These are phyloP conservation scores for Sarcophilus harrisii DNA, from an alignment of 2,797 vertebrate genomes.

Conservation along the genomic window DNA sequence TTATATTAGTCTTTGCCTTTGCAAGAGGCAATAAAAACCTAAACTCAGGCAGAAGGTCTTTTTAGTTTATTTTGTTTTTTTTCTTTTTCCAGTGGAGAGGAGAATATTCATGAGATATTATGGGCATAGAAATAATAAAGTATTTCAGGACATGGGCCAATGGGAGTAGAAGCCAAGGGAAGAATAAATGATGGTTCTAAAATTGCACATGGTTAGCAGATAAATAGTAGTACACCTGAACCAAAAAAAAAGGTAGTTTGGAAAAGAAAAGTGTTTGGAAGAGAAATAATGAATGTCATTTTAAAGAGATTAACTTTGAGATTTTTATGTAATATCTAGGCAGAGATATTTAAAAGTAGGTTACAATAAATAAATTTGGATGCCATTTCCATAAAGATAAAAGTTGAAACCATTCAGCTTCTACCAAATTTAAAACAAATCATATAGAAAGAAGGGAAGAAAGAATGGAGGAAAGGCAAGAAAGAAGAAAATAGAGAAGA, in stretches of 20 bases:
- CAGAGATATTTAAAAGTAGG: neutral
- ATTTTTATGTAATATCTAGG: neutral
- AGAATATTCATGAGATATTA: neutral
- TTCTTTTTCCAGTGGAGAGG: neutral
- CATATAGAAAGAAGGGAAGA: neutral
- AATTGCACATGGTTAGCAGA: neutral
- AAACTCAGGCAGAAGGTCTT: neutral
- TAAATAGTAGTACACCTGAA: neutral
- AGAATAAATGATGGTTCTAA: neutral
- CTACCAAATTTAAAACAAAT: neutral
- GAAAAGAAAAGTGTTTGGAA: neutral
- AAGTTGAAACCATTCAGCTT: neutral
- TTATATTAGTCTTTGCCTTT: neutral
- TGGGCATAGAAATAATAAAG: neutral
- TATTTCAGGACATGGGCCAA: neutral
- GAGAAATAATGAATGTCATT: neutral
- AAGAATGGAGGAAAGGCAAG: neutral
- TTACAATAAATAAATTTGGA: neutral
- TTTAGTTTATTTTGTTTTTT: neutral
- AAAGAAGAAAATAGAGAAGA: neutral
- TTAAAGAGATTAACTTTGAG: neutral
- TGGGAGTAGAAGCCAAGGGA: neutral
- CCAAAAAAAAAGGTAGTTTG: neutral
- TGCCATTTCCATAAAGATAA: neutral
- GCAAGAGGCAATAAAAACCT: neutral